Evolutionary conservation across 2,888 invertebrate genomes (phyloP), one percentile per base, ranked within the genome.

Genomic region (Callinectes sapidus): DNA sequence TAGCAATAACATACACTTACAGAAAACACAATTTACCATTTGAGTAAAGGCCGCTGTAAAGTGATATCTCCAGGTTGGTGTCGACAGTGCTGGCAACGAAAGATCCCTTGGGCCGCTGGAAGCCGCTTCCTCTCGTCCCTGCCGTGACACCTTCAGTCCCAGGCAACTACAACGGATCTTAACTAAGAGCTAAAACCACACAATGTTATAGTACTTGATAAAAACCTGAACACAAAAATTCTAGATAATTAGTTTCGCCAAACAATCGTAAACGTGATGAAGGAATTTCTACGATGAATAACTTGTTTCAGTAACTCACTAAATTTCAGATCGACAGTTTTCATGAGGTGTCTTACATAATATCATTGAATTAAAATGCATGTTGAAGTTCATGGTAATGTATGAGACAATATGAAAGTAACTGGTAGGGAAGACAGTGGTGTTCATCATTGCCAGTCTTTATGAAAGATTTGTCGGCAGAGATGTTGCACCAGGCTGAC

Each of bases 1-100:
- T 81, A 81, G 16, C 32, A 35, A 32, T 32, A 35, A 81, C 81
- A 35, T 71, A 81, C 81, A 81, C 81, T 10, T 35, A 81, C 71
- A 71, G 71, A 71, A 35, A 81, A 81, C 81, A 81, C 81, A 81
- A 35, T 13, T 35, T 35, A 81, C 81, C 35, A 77, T 28, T 61
- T 28, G 71, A 77, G 81, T 35, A 81, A 81, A 81, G 81, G 81
- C 81, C 81, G 81, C 81, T 81, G 81, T 81, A 81, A 18, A 81
- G 81, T 81, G 81, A 81, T 81, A 35, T 81, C 81, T 35, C 81
- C 81, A 81, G 81, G 81, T 35, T 16, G 35, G 81, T 81, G 81
- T 81, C 71, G 81, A 81, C 81, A 81, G n/a, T 81, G 35, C 32
- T 14, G 81, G 81, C 81, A 14, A 16, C 81, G n/a, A 28, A 71